Evolutionary conservation across 1,140 invertebrate species (phyloP).

Genomic region (Bombus vancouverensis): DNA sequence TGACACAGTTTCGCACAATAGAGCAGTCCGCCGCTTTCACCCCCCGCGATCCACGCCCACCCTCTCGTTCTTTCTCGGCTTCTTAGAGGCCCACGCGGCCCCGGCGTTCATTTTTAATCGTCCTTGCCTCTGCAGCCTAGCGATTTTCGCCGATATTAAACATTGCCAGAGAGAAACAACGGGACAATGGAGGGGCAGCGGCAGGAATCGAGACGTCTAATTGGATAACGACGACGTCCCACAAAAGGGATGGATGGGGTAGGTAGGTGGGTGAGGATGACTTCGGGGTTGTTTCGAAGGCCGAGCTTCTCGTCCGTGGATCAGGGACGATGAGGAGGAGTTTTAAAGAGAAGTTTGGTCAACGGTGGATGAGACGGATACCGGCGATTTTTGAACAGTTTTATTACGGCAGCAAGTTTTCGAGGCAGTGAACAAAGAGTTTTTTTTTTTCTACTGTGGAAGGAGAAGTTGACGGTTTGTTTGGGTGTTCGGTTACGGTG

Average conservation of each 20-base stretch:
- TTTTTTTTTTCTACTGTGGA: too few relatives aligned
- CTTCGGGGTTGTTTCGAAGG: background rate
- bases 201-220: background rate
- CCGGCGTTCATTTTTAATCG: slow-evolving; percentile 49
- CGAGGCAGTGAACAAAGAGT: too few relatives aligned
- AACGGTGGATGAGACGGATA: too few relatives aligned
- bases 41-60: background rate
- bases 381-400: too few relatives aligned
- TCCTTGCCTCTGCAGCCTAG: background rate
- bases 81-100: slow-evolving; percentile 26
- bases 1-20: slow-evolving; percentile 58
- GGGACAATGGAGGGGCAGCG: too few relatives aligned
- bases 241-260: background rate
- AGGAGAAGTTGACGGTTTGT: too few relatives aligned
- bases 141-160: background rate
- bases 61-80: slow-evolving; percentile 14
- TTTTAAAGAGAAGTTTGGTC: too few relatives aligned
- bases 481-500: too few relatives aligned
- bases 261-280: background rate
- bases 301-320: too few relatives aligned
- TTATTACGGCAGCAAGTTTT: too few relatives aligned
- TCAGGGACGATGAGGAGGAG: too few relatives aligned
- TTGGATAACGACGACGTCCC: background rate
- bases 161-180: background rate
- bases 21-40: slow-evolving; percentile 46